phyloP scores from a whole-genome alignment of 1,140 invertebrate genomes.

The Lutraria rhynchaena region DNA sequence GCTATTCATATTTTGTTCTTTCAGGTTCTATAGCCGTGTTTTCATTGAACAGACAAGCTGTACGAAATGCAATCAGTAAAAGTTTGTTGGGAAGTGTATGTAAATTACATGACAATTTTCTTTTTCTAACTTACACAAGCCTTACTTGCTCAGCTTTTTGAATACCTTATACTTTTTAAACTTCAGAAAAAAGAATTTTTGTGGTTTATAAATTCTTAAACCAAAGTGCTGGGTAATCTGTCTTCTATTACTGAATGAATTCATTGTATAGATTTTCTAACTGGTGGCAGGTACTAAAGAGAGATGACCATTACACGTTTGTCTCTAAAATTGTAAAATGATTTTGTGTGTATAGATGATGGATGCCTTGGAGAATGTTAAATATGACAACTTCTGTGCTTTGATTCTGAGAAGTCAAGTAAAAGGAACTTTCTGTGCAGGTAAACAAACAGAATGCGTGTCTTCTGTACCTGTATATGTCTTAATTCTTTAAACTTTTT shows the following conservation, averaged over 20 bases:
- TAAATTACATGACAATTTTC: slow-evolving; percentile 13
- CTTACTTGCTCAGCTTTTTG: too few relatives aligned
- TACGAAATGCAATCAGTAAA: slow-evolving; percentile 92
- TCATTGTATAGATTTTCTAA: too few relatives aligned
- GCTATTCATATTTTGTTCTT: background rate
- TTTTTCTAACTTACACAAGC: too few relatives aligned
- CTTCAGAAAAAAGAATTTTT: too few relatives aligned
- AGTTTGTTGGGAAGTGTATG: slow-evolving; percentile 86
- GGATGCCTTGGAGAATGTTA: slow-evolving; percentile 86
- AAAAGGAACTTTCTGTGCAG: slow-evolving; percentile 92
- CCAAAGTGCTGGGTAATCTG: too few relatives aligned
- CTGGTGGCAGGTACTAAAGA: background rate
- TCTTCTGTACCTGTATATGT: background rate
- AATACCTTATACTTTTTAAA: too few relatives aligned
- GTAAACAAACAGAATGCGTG: slow-evolving; percentile 65
- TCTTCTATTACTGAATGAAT: too few relatives aligned
- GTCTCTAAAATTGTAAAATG: slow-evolving; percentile 26
- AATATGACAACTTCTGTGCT: slow-evolving; percentile 90
- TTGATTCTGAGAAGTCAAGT: slow-evolving; percentile 94
- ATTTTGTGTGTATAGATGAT: slow-evolving; percentile 78
- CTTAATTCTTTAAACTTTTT: too few relatives aligned
- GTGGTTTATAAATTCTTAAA: too few relatives aligned
- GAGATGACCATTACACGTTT: too few relatives aligned
- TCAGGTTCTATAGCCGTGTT: slow-evolving; percentile 86
- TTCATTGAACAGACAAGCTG: slow-evolving; percentile 90